Percentiles rank a stretch among this genome's conserved stretches.
These are phyloP conservation scores for Lucinisca nassula DNA, from an alignment of 2,888 invertebrate genomes.

Conservation along the genomic window DNA sequence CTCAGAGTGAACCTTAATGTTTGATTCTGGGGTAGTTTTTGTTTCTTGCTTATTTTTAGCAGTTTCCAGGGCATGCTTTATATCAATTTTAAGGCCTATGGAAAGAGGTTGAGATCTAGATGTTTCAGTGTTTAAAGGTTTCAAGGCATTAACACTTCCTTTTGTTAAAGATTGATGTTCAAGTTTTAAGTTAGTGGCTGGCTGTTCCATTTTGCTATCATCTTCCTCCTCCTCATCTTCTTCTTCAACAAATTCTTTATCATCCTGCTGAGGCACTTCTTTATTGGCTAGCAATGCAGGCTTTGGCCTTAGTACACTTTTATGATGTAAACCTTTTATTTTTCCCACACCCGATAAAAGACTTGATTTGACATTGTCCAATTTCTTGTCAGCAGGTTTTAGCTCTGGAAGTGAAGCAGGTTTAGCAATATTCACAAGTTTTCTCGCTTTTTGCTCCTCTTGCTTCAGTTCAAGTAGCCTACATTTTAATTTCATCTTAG, in stretches of 20 bases:
- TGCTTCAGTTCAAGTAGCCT: slow-evolving; percentile 91
- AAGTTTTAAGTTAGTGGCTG: background rate
- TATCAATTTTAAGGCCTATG: background rate
- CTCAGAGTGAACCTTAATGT: background rate
- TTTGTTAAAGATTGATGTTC: background rate
- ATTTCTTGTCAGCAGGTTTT: slow-evolving; percentile 40
- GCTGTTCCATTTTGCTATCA: slow-evolving; percentile 2
- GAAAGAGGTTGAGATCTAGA: too few species aligned
- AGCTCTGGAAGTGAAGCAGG: slow-evolving; percentile 87
- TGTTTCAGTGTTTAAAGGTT: background rate
- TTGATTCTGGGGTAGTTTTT: background rate
- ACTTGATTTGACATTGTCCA: slow-evolving; percentile 24
- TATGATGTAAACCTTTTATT: slow-evolving; percentile 56
- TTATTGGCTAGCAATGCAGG: background rate
- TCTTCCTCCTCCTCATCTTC: slow-evolving; percentile 66
- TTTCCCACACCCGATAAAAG: slow-evolving; percentile 49
- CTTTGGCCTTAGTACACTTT: background rate
- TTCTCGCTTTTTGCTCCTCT: slow-evolving; percentile 92
- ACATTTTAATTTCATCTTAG: slow-evolving; percentile 87
- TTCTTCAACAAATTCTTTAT: slow-evolving; percentile 49
- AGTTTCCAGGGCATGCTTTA: background rate
- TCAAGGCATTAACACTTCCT: background rate
- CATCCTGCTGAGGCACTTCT: background rate
- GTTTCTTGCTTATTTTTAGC: background rate
- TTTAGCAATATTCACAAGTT: slow-evolving; percentile 92